Conservation (phyloP, 2,113 vertebrate species). For the Sula dactylatra region DNA sequence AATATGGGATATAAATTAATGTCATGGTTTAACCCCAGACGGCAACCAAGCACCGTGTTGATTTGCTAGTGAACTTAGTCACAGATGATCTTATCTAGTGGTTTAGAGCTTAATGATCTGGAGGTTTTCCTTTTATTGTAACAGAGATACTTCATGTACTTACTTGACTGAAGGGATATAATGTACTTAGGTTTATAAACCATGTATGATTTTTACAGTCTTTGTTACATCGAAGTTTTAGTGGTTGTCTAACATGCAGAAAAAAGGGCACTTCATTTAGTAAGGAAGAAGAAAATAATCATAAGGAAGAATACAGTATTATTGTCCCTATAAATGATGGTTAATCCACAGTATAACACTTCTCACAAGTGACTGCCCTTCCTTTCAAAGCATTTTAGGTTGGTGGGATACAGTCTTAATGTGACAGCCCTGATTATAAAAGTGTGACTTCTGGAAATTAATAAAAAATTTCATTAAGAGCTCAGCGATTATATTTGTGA, state of each 20-base stretch:
- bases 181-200: neutral
- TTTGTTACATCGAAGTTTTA: neutral
- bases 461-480: conserved; percentile 3
- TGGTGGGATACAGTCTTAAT: neutral
- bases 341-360: neutral
- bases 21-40: no score
- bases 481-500: conserved; percentile 34
- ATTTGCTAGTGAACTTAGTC: neutral
- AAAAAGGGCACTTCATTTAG: neutral
- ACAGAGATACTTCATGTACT: neutral
- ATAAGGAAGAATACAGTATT: neutral
- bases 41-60: neutral
- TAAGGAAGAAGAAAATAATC: neutral
- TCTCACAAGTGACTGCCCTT: neutral
- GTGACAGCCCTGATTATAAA: conserved; percentile 34
- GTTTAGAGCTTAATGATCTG: neutral
- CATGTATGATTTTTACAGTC: neutral
- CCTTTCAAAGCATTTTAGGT: conserved; percentile 19
- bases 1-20: neutral
- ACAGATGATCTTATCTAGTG: neutral
- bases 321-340: neutral
- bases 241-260: neutral
- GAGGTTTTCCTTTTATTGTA: neutral
- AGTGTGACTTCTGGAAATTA: conserved; percentile 23
- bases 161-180: neutral